Evolutionary conservation across 2,888 invertebrate species (phyloP), one percentile per base, ranked within the genome.

Genomic region (Charanyca ferruginea): DNA sequence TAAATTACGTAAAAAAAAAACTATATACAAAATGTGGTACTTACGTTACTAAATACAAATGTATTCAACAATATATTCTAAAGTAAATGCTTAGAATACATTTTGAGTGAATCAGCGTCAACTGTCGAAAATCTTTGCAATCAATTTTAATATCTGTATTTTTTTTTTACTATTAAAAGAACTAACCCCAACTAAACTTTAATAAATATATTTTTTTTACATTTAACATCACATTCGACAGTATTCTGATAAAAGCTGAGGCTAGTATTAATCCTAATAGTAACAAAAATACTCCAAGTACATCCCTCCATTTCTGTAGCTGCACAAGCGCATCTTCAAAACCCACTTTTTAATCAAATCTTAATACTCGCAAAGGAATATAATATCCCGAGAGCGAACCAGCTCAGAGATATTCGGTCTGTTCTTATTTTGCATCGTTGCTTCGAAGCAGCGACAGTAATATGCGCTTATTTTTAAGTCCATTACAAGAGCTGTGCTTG

Each of bases 401-500:
- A 55, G 62, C 63, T 61, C 51, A 32, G 38, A 64, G 48, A 59
- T 57, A 59, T 61, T 78, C 49, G 68, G 53, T 60, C 60, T 65
- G 59, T 61, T 77, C 73, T 77, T 77, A 78, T 72, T 73, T 69
- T 64, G 78, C 69, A 48, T 66, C 81, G 74, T 73, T 73, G 79
- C 61, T 28, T 66, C 69, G 63, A 47, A 60, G 66, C 53, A 54
- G 35, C 38, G 59, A 60, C 67, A 45, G 70, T 81, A 79, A 70
- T 79, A 74, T 81, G 63, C 76, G 62, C 67, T 75, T 79, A 81
- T 78, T 79, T 79, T 81, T 70, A 81, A 81, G 75, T 75, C 76
- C 47, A 73, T 78, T 66, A 66, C 61, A 66, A 49, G 52, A 72
- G 66, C 81, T 42, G 66, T 60, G 66, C 77, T 79, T 61, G 66